phyloP scores from a whole-genome alignment of 1,140 invertebrate genomes.

The Trichonephila clavipes region DNA sequence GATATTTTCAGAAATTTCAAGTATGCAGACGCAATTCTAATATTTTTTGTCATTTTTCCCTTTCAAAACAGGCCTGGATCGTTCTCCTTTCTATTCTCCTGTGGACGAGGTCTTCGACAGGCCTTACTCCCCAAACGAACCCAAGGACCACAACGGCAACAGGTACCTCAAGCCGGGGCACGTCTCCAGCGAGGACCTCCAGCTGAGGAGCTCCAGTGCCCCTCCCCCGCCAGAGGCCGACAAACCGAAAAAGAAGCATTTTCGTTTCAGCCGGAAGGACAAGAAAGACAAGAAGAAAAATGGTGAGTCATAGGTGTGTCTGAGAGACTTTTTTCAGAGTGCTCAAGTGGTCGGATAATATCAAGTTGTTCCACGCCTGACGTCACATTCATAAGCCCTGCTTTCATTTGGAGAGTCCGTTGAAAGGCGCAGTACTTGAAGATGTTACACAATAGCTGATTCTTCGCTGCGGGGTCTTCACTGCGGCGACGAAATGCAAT shows the following conservation, averaged over 20 bases:
- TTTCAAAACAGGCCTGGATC: slow-evolving; percentile 13
- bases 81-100: slow-evolving; percentile 51
- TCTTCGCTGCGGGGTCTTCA: too few species aligned
- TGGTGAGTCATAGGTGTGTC: slow-evolving; percentile 40
- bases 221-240: slow-evolving; percentile 9
- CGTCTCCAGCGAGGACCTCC: not conserved
- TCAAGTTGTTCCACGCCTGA: too few species aligned
- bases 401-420: too few species aligned
- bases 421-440: too few species aligned
- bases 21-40: too few species aligned
- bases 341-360: too few species aligned
- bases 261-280: slow-evolving; percentile 58
- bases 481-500: too few species aligned
- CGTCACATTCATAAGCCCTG: too few species aligned
- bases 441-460: too few species aligned
- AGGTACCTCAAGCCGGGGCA: not conserved
- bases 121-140: not conserved
- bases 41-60: too few species aligned
- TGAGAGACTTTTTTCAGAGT: not conserved
- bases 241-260: slow-evolving; percentile 56
- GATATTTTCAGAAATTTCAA: too few species aligned
- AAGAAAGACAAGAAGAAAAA: slow-evolving; percentile 68
- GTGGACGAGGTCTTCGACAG: not conserved
- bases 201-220: slow-evolving; percentile 44
- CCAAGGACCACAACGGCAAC: slow-evolving; percentile 48